phyloP scores from a whole-genome alignment of 1,140 invertebrate species.

The Dreissena rostriformis region DNA sequence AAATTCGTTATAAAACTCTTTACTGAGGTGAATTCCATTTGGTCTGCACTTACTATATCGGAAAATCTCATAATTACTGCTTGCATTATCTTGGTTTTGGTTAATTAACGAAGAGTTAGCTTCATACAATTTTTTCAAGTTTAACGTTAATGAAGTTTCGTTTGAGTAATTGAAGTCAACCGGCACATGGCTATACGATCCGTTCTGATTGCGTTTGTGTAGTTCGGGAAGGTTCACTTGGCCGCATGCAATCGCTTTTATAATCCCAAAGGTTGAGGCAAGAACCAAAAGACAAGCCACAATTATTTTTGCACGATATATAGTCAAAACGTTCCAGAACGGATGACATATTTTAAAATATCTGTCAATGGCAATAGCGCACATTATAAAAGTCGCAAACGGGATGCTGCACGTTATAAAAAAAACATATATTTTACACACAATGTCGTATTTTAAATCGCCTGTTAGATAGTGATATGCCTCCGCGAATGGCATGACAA shows the following conservation, averaged over 20 bases:
- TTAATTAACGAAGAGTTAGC: no score
- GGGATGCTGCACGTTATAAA: conserved; percentile 78
- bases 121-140: no score
- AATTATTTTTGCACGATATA: conserved; percentile 71
- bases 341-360: conserved; percentile 81
- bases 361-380: conserved; percentile 79
- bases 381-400: conserved; percentile 79
- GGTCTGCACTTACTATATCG: conserved; percentile 53
- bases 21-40: conserved; percentile 58
- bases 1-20: conserved; percentile 59
- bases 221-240: no score
- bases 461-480: conserved; percentile 68
- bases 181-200: no score
- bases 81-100: background rate
- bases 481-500: conserved; percentile 77
- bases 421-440: conserved; percentile 79
- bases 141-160: no score
- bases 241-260: conserved; percentile 69
- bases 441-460: conserved; percentile 68
- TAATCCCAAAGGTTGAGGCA: conserved; percentile 72
- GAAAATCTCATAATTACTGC: no score
- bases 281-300: conserved; percentile 67
- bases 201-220: no score
- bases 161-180: no score
- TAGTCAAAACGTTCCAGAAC: conserved; percentile 73